These are phyloP conservation scores for Podarcis raffonei DNA, from an alignment of 2,113 vertebrate species.

Conservation along the genomic window DNA sequence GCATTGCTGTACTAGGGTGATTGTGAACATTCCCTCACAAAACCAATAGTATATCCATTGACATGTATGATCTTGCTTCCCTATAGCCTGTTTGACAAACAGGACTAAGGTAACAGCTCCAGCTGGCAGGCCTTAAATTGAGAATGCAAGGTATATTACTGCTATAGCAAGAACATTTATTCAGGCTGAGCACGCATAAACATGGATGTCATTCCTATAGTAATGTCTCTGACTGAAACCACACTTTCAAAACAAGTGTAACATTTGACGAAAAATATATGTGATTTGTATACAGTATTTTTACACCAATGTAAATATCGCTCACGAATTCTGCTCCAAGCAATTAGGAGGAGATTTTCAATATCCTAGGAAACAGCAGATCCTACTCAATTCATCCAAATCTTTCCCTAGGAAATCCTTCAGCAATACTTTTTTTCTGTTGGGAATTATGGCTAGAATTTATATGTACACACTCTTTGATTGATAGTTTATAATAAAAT, in stretches of 20 bases:
- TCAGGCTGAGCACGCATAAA: not conserved
- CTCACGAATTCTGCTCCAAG: not conserved
- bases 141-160: not conserved
- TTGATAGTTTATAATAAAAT: not conserved
- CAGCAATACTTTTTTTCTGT: not conserved
- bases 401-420: slow-evolving; percentile 1
- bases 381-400: not conserved
- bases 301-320: not conserved
- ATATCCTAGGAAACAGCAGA: not conserved
- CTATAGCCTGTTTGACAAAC: not conserved
- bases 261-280: slow-evolving; percentile 11
- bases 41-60: no score
- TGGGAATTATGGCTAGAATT: not conserved
- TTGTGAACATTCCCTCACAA: no score
- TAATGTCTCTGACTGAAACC: not conserved
- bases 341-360: not conserved
- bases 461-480: not conserved
- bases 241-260: not conserved
- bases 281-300: not conserved
- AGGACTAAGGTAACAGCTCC: not conserved
- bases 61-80: no score
- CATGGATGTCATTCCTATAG: not conserved
- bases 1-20: no score
- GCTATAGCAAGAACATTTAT: not conserved
- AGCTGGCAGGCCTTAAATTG: not conserved